Conservation (phyloP, 2,797 vertebrate species). For the Hypotaenidia philippensis region DNA sequence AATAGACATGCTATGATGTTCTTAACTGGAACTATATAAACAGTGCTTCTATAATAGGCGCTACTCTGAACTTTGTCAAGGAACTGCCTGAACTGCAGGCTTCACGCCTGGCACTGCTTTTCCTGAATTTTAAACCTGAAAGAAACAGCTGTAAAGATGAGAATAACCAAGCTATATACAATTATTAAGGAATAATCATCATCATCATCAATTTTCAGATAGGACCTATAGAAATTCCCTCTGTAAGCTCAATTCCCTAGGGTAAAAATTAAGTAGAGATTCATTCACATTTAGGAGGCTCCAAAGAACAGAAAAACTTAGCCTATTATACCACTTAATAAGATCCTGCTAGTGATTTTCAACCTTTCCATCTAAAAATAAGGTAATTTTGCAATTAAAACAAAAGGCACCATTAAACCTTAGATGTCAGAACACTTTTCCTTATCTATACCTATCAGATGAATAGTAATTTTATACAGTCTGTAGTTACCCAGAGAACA, state of each 20-base stretch:
- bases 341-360: background rate
- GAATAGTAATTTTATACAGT: background rate
- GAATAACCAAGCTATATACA: background rate
- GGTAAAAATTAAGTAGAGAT: conserved; percentile 7
- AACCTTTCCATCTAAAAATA: conserved; percentile 1
- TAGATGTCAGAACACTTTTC: background rate
- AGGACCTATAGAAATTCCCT: background rate
- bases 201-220: background rate
- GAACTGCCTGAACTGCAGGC: conserved; percentile 19
- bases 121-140: background rate
- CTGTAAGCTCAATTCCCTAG: background rate
- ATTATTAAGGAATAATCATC: background rate
- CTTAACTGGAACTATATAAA: conserved; percentile 12
- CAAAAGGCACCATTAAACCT: background rate
- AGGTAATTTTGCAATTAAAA: conserved; percentile 37
- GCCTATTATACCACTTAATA: background rate
- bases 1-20: conserved; percentile 4
- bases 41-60: conserved; percentile 14
- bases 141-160: background rate
- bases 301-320: background rate
- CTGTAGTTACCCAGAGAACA: background rate
- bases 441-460: background rate
- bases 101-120: background rate
- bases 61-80: background rate
- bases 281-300: background rate